phyloP scores from a whole-genome alignment of 2,888 invertebrate genomes.

The Lithophane leautieri region DNA sequence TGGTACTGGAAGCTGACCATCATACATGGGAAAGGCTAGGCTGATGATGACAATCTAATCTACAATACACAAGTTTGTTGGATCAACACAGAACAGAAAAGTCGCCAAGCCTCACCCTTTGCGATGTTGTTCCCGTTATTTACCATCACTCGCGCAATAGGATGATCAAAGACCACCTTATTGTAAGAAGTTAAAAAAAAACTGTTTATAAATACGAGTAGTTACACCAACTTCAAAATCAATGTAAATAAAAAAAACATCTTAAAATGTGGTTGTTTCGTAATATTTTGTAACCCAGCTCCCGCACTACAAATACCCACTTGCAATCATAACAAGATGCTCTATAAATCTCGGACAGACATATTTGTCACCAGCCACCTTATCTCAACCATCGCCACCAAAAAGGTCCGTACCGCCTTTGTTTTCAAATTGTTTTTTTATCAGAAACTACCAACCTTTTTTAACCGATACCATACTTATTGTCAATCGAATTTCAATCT shows the following conservation, averaged over 20 bases:
- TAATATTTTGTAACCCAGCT: slow-evolving; percentile 12
- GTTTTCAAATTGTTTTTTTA: slow-evolving; percentile 57
- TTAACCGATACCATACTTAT: not conserved
- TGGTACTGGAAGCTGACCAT: not conserved
- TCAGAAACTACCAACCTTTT: slow-evolving; percentile 17
- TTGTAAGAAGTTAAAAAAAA: no score
- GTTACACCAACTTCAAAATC: no score
- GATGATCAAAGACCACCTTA: not conserved
- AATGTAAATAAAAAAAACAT: no score
- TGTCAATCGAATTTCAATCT: slow-evolving; percentile 15
- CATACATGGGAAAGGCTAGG: no score
- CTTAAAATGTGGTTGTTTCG: not conserved
- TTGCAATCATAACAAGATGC: slow-evolving; percentile 47
- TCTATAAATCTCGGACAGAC: slow-evolving; percentile 54
- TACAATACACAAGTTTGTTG: not conserved
- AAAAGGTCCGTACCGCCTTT: slow-evolving; percentile 68
- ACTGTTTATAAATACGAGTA: no score
- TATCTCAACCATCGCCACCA: slow-evolving; percentile 70
- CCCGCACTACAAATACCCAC: slow-evolving; percentile 28
- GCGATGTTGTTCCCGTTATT: not conserved
- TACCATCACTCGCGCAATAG: no score
- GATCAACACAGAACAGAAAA: not conserved
- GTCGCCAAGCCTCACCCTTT: not conserved
- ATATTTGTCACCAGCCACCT: slow-evolving; percentile 63
- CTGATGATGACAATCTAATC: not conserved